Evolutionary conservation across 2,113 vertebrate genomes (phyloP).

Genomic region (Oenanthe oenanthe): DNA sequence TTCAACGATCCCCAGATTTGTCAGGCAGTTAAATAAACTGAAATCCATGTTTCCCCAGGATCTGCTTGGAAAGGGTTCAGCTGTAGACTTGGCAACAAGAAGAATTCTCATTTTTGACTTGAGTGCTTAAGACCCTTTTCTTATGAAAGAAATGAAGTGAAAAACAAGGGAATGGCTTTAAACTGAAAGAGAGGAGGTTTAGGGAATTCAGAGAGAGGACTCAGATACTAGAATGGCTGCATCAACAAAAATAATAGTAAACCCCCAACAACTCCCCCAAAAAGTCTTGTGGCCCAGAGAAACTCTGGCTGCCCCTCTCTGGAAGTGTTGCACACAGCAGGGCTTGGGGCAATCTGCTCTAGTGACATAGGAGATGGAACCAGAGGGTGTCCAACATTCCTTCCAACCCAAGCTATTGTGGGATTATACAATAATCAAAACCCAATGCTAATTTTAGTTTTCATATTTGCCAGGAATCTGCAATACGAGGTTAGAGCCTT

Average conservation of each 20-base stretch:
- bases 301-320: not conserved
- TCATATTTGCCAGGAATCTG: not conserved
- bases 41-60: not conserved
- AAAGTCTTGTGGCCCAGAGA: not conserved
- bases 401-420: not conserved
- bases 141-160: not conserved
- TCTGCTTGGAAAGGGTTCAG: not conserved
- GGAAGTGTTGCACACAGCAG: not conserved
- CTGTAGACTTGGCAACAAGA: not conserved
- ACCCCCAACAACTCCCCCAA: accelerated
- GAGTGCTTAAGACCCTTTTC: not conserved
- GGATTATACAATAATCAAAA: not conserved
- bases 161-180: not conserved
- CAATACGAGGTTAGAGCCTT: not conserved
- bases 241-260: not conserved
- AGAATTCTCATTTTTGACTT: not conserved
- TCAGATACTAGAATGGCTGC: not conserved
- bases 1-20: accelerated
- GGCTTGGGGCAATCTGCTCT: not conserved
- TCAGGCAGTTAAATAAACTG: not conserved
- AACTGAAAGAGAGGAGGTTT: not conserved
- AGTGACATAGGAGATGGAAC: not conserved
- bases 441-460: not conserved
- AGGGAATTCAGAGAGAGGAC: not conserved
- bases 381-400: too few species aligned